phyloP scores from a whole-genome alignment of 2,797 vertebrate species.

The Sandelia bainsii region DNA sequence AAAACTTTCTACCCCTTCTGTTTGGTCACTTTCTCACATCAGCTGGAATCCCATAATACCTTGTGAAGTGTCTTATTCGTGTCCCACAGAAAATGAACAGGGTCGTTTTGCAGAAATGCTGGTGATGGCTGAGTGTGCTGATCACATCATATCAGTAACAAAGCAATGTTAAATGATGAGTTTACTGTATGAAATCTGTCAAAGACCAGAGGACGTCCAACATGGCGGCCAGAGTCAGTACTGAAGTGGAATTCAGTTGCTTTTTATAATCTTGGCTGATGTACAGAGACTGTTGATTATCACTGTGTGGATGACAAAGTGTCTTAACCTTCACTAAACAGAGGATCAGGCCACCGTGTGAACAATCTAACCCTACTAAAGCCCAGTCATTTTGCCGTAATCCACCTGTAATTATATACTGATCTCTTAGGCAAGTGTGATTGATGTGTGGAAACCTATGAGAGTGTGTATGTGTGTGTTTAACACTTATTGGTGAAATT shows the following conservation, averaged over 20 bases:
- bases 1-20: no score
- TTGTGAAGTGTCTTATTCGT: no score
- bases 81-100: no score
- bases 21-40: no score
- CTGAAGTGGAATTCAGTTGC: no score
- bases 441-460: neutral
- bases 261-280: neutral
- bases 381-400: slow-evolving; percentile 40
- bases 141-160: neutral
- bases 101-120: no score
- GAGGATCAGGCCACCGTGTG: slow-evolving; percentile 47
- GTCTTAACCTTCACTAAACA: slow-evolving; percentile 63
- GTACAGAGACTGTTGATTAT: slow-evolving; percentile 42
- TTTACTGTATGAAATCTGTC: neutral
- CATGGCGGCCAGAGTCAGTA: neutral
- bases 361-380: slow-evolving; percentile 30
- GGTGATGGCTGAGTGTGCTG: neutral
- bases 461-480: neutral
- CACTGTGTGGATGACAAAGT: slow-evolving; percentile 21
- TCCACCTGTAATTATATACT: slow-evolving; percentile 58
- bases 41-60: no score
- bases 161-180: neutral
- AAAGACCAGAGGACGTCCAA: neutral
- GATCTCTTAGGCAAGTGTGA: slow-evolving; percentile 27
- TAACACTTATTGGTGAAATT: neutral